Conservation (phyloP, 2,888 invertebrate species). For the Plebejus melissa region DNA sequence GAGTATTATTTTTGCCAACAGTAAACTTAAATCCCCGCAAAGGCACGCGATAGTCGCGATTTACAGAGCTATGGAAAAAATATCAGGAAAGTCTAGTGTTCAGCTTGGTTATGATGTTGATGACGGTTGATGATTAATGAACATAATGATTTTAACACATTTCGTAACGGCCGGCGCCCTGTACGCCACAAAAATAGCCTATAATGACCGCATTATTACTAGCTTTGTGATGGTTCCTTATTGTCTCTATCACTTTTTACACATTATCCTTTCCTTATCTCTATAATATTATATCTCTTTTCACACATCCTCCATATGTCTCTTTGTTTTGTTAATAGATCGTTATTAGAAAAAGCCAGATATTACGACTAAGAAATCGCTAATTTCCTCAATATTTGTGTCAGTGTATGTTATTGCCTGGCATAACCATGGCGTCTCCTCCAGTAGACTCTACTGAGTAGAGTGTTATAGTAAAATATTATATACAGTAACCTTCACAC, state of each 20-base stretch:
- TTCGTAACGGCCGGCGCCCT: not conserved
- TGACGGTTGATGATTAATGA: not conserved
- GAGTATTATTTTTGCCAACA: no score
- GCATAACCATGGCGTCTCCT: no score
- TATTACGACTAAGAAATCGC: no score
- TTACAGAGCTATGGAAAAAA: no score
- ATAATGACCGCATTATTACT: constrained; percentile 3
- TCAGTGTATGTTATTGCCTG: no score
- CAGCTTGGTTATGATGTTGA: not conserved
- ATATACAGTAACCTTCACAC: no score
- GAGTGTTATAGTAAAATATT: no score
- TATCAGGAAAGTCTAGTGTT: not conserved
- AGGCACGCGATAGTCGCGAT: not conserved
- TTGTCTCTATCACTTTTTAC: not conserved
- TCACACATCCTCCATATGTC: not conserved
- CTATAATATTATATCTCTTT: not conserved
- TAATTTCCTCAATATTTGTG: no score
- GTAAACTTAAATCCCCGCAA: no score
- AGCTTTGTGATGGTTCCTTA: not conserved
- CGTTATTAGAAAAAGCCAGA: no score
- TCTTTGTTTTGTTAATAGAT: not conserved
- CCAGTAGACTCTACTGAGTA: no score
- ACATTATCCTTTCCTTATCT: not conserved
- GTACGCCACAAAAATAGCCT: constrained; percentile 6
- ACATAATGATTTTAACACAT: not conserved